phyloP scores from a whole-genome alignment of 2,113 vertebrate species.

The Burhinus bistriatus region DNA sequence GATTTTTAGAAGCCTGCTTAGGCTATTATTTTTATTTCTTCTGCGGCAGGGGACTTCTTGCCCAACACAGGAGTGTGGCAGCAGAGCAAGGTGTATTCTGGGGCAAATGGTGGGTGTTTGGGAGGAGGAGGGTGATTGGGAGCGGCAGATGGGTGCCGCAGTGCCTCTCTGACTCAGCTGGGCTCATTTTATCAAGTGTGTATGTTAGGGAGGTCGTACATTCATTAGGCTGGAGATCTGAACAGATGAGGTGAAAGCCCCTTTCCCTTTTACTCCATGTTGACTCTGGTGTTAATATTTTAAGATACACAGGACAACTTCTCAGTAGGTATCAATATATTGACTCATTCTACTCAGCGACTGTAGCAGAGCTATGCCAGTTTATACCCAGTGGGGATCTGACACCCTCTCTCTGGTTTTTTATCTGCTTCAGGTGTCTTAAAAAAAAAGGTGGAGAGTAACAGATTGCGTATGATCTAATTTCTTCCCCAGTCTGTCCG shows the following conservation, averaged over 20 bases:
- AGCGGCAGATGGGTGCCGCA: neutral
- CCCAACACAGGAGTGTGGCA: neutral
- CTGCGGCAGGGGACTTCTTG: neutral
- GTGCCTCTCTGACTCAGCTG: neutral
- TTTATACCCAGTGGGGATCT: neutral
- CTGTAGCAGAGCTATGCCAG: neutral
- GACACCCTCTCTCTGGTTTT: neutral
- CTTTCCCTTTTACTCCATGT: neutral
- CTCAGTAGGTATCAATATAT: conserved; percentile 21
- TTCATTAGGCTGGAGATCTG: neutral
- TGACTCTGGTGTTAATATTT: neutral
- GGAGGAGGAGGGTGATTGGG: neutral
- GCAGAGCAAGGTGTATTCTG: neutral
- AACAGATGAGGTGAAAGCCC: neutral
- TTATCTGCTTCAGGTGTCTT: conserved; percentile 17
- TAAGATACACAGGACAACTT: neutral
- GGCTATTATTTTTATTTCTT: neutral
- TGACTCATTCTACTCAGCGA: neutral
- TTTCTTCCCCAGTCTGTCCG: conserved; percentile 48
- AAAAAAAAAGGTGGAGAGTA: neutral
- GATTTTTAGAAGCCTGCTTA: neutral
- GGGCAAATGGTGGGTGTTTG: neutral
- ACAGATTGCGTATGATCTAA: conserved; percentile 68
- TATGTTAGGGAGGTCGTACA: neutral
- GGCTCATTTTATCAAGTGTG: neutral